Percentiles rank a stretch among this genome's conserved stretches.
These are phyloP conservation scores for Notamacropus eugenii DNA, from an alignment of 2,797 vertebrate genomes.

Conservation along the genomic window DNA sequence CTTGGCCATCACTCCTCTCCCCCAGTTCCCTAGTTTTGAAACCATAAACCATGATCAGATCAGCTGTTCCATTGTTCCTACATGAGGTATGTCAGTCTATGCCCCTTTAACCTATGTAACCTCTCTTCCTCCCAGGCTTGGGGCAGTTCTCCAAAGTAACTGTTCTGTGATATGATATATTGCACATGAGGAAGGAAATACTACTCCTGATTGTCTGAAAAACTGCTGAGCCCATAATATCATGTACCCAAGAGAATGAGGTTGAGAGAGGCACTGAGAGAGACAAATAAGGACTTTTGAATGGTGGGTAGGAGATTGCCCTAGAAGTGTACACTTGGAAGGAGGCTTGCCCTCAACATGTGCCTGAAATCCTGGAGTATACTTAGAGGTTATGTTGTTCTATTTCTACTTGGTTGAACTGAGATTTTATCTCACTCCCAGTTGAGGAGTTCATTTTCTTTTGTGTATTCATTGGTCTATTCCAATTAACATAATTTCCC, in stretches of 20 bases:
- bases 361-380: too few relatives aligned
- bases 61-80: background rate
- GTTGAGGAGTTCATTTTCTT: background rate
- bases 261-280: background rate
- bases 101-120: background rate
- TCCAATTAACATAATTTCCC: background rate
- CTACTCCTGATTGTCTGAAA: background rate
- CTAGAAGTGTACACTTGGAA: background rate
- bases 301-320: background rate
- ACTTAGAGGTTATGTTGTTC: background rate
- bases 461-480: background rate
- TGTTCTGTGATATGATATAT: background rate
- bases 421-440: background rate
- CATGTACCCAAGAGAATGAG: background rate
- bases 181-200: background rate
- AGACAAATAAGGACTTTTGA: background rate
- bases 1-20: too few relatives aligned
- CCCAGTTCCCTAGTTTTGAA: too few relatives aligned
- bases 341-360: too few relatives aligned
- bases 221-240: background rate
- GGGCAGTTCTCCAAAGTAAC: background rate
- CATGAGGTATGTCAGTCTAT: background rate
- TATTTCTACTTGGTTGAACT: background rate
- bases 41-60: too few relatives aligned
- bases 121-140: background rate